phyloP scores from a whole-genome alignment of 2,888 invertebrate genomes.

The Calliphora vomitoria region DNA sequence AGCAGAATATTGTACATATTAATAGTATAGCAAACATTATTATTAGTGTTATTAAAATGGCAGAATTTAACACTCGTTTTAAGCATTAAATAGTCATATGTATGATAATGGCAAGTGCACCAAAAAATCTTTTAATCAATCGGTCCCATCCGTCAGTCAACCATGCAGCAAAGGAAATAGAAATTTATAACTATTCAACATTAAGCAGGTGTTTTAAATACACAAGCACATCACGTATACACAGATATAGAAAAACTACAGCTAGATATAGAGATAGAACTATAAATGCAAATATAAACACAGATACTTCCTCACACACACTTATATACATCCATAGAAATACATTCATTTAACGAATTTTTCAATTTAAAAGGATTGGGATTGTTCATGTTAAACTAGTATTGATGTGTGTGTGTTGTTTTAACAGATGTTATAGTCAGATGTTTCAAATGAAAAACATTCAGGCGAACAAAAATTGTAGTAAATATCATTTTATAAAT shows the following conservation, averaged over 20 bases:
- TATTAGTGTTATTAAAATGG: constrained; percentile 9
- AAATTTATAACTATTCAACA: constrained; percentile 47
- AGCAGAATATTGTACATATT: neutral
- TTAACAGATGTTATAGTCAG: constrained; percentile 63
- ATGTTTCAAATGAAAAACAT: constrained; percentile 40
- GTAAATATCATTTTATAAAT: constrained; percentile 36
- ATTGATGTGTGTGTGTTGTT: constrained; percentile 20
- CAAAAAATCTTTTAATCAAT: constrained; percentile 9
- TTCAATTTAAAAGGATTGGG: constrained; percentile 45
- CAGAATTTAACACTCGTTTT: constrained; percentile 20
- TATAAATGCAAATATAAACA: constrained; percentile 30
- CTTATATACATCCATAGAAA: neutral
- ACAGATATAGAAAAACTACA: neutral
- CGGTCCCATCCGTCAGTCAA: neutral
- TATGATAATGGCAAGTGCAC: constrained; percentile 1
- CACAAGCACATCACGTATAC: neutral
- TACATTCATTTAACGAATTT: constrained; percentile 31
- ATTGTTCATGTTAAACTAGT: constrained; percentile 35
- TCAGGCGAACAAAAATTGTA: neutral
- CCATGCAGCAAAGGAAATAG: constrained; percentile 40
- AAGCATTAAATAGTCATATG: constrained; percentile 2
- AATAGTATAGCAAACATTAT: constrained; percentile 5
- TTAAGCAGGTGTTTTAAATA: constrained; percentile 67
- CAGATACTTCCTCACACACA: neutral
- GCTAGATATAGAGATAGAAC: constrained; percentile 14